A percentile compares a stretch with the other conserved stretches of the same genome.
phyloP scores from a whole-genome alignment of 2,797 vertebrate species.

The Intellagama lesueurii region DNA sequence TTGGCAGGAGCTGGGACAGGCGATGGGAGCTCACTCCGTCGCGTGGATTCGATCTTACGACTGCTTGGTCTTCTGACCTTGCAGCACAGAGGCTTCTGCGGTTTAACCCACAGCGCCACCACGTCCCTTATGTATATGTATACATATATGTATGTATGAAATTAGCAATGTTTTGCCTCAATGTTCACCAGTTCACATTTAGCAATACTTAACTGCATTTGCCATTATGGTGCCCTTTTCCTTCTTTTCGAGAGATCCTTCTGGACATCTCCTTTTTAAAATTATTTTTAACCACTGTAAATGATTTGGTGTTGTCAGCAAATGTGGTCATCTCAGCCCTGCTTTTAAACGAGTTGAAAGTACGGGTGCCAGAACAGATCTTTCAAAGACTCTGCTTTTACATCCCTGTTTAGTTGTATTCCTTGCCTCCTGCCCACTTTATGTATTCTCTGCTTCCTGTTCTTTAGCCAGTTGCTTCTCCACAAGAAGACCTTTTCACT shows the following conservation, averaged over 20 bases:
- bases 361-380: not conserved
- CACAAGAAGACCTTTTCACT: not conserved
- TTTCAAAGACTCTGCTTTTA: not conserved
- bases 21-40: no score
- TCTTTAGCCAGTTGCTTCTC: not conserved
- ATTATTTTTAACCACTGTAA: not conserved
- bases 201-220: not conserved
- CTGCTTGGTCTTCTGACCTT: no score
- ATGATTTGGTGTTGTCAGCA: not conserved
- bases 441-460: not conserved
- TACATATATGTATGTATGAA: no score
- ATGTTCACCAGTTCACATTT: no score
- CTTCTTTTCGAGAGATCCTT: not conserved
- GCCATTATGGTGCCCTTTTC: not conserved
- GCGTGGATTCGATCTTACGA: no score
- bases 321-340: not conserved
- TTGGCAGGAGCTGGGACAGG: no score
- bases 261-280: not conserved
- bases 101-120: no score
- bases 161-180: no score
- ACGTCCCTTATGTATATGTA: no score
- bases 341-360: not conserved
- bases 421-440: not conserved
- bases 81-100: no score
- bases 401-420: not conserved